phyloP scores from a whole-genome alignment of 2,113 vertebrate species.

The Phyllostomus discolor region DNA sequence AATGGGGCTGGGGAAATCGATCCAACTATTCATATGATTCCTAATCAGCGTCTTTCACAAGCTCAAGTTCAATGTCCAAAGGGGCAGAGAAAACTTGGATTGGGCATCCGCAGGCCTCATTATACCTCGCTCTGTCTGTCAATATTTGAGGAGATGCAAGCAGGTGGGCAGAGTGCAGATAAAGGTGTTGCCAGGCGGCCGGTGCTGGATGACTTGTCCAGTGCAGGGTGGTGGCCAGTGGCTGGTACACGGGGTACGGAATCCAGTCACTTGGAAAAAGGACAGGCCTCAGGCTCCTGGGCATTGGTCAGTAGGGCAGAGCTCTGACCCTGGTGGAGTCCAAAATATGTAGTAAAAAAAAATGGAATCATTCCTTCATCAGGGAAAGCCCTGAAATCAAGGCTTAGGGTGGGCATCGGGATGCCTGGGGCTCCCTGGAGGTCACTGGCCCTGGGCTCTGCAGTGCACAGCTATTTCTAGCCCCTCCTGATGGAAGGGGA shows the following conservation, averaged over 20 bases:
- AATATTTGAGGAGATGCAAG: slow-evolving; percentile 57
- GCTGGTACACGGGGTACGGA: neutral
- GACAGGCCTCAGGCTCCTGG: neutral
- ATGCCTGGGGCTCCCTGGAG: neutral
- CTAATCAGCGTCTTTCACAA: slow-evolving; percentile 23
- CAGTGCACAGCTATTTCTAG: neutral
- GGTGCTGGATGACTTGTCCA: neutral
- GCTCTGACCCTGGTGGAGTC: neutral
- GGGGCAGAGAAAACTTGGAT: slow-evolving; percentile 32
- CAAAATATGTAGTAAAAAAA: neutral
- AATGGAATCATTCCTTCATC: neutral
- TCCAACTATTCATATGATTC: neutral
- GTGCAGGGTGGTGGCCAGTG: neutral
- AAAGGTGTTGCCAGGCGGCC: neutral
- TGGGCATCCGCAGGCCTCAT: neutral
- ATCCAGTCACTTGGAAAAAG: neutral
- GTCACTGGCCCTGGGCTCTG: neutral
- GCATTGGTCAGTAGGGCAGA: neutral
- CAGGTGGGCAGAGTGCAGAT: slow-evolving; percentile 17
- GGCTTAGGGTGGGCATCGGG: neutral
- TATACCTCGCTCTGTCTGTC: slow-evolving; percentile 23
- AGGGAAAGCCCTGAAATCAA: neutral
- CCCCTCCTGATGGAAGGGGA: neutral
- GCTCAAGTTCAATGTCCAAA: slow-evolving; percentile 54
- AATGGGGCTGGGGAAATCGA: neutral